These are phyloP conservation scores for Triops longicaudatus DNA, from an alignment of 1,140 invertebrate species.

Conservation along the genomic window DNA sequence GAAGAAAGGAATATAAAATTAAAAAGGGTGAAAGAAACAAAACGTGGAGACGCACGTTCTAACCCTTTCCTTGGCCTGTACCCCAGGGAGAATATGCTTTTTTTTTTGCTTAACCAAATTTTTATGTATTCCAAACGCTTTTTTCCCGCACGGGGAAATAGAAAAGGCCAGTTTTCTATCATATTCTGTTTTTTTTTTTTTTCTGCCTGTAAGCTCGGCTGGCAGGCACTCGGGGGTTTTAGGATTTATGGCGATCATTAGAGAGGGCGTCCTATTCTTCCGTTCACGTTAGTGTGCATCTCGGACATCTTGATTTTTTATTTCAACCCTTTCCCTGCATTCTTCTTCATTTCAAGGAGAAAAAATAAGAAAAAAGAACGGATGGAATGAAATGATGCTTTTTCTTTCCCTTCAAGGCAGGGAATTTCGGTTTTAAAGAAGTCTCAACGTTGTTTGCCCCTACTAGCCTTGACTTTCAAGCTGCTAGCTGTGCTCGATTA, in stretches of 20 bases:
- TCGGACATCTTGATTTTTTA: slow-evolving; percentile 2
- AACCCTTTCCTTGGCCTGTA: neutral
- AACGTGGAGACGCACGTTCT: neutral
- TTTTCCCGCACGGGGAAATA: neutral
- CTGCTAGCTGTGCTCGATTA: slow-evolving; percentile 1
- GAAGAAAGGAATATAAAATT: neutral
- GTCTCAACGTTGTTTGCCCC: neutral
- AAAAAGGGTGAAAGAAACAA: neutral
- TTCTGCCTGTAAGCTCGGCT: neutral
- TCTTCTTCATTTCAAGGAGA: neutral
- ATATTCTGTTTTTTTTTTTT: neutral
- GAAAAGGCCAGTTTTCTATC: neutral
- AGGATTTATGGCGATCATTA: slow-evolving; percentile 1
- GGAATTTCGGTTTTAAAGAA: neutral
- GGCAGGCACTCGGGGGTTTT: slow-evolving; percentile 1
- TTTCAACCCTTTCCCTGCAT: neutral
- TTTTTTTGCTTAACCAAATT: neutral
- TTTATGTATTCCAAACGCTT: neutral
- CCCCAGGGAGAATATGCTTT: neutral
- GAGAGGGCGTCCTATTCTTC: slow-evolving; percentile 1
- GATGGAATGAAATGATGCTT: neutral
- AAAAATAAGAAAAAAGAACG: neutral
- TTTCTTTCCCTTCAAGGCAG: neutral
- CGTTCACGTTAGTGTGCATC: slow-evolving; percentile 1
- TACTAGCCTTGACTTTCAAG: neutral